Percentiles rank a stretch among this genome's conserved stretches.
phyloP scores from a whole-genome alignment of 2,113 vertebrate species.

The Osmerus mordax region DNA sequence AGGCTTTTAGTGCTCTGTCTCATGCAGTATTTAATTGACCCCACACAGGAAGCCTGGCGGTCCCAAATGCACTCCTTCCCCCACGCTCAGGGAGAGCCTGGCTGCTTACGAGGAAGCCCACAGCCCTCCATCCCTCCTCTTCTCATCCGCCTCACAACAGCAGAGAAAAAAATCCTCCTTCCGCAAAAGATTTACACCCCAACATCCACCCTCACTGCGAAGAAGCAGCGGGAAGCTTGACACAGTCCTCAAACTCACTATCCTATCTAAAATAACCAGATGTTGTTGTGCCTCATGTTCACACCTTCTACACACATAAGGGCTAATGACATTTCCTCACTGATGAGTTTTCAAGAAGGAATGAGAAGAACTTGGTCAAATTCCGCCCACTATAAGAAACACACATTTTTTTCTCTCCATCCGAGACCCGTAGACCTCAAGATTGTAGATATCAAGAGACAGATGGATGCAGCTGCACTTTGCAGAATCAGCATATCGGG shows the following conservation, averaged over 20 bases:
- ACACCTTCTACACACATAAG: too few species aligned
- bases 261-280: too few species aligned
- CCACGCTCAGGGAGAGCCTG: slow-evolving; percentile 47
- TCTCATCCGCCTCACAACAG: slow-evolving; percentile 26
- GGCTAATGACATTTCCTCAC: too few species aligned
- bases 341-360: too few species aligned
- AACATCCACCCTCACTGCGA: too few species aligned
- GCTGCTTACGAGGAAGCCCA: slow-evolving; percentile 49
- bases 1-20: slow-evolving; percentile 81
- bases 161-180: too few species aligned
- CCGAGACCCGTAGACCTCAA: background rate
- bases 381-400: background rate
- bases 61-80: slow-evolving; percentile 72
- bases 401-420: background rate
- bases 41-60: slow-evolving; percentile 74
- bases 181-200: too few species aligned
- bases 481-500: slow-evolving; percentile 25
- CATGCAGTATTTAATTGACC: slow-evolving; percentile 83
- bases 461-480: background rate
- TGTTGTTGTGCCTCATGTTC: too few species aligned
- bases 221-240: too few species aligned
- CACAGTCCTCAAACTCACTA: too few species aligned
- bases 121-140: slow-evolving; percentile 47
- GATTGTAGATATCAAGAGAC: background rate
- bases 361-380: too few species aligned